Evolutionary conservation across 2,888 invertebrate genomes (phyloP).

Genomic region (Gerris lacustris): DNA sequence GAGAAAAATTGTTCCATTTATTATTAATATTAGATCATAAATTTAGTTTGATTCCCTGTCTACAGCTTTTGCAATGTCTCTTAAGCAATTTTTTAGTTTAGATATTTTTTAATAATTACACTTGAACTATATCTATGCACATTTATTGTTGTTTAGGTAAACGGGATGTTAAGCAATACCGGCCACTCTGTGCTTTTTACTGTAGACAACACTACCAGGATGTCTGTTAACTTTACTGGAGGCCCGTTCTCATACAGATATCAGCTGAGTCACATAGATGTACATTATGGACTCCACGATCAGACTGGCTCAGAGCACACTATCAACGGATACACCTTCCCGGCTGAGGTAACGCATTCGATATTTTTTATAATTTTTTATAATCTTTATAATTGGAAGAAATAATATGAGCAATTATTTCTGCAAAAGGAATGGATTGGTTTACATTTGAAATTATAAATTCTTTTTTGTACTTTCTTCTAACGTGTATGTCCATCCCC

Average conservation of each 20-base stretch:
- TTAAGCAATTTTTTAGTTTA: too few species aligned
- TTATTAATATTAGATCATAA: too few species aligned
- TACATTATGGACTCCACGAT: slow-evolving; percentile 85
- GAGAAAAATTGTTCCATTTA: too few species aligned
- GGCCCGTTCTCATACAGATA: slow-evolving; percentile 90
- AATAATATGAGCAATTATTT: too few species aligned
- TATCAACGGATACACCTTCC: slow-evolving; percentile 89
- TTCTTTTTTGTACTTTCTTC: too few species aligned
- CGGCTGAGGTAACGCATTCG: slow-evolving; percentile 75
- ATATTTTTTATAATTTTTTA: background rate
- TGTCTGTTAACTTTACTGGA: slow-evolving; percentile 84
- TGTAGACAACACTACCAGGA: slow-evolving; percentile 70
- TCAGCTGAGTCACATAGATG: slow-evolving; percentile 86
- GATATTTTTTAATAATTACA: too few species aligned
- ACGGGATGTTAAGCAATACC: slow-evolving; percentile 79
- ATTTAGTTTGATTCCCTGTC: too few species aligned
- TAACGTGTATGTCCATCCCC: too few species aligned
- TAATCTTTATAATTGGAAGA: background rate
- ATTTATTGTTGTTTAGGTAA: slow-evolving; percentile 50
- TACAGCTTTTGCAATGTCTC: too few species aligned
- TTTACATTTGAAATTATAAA: too few species aligned
- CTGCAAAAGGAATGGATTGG: too few species aligned
- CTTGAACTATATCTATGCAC: too few species aligned
- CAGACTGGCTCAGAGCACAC: slow-evolving; percentile 93
- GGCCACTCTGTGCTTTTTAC: slow-evolving; percentile 90